phyloP scores from a whole-genome alignment of 1,140 invertebrate genomes.

The Idris sp. region DNA sequence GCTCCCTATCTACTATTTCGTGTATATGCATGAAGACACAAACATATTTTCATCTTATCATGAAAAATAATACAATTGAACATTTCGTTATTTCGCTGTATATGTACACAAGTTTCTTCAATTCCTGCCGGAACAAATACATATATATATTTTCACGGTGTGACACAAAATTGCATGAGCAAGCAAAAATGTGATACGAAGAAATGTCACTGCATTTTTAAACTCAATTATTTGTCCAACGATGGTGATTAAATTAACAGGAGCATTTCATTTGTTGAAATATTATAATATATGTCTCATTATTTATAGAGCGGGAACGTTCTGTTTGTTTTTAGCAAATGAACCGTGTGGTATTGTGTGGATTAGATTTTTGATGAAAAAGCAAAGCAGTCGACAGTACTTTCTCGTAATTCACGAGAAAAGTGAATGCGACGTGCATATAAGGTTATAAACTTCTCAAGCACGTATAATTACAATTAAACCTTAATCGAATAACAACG shows the following conservation, averaged over 20 bases:
- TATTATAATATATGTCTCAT: no score
- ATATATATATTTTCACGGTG: slow-evolving; percentile 22
- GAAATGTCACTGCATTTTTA: slow-evolving; percentile 30
- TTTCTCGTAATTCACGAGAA: slow-evolving; percentile 47
- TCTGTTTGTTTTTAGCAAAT: neutral
- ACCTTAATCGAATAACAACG: slow-evolving; percentile 37
- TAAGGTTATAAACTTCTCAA: slow-evolving; percentile 19
- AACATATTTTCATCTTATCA: slow-evolving; percentile 16
- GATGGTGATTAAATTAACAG: slow-evolving; percentile 21
- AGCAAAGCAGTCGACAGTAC: slow-evolving; percentile 8
- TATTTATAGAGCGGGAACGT: slow-evolving; percentile 5
- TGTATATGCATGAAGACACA: neutral
- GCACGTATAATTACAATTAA: slow-evolving; percentile 44
- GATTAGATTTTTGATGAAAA: neutral
- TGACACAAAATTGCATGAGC: slow-evolving; percentile 32
- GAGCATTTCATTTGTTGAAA: no score
- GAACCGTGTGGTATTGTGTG: neutral
- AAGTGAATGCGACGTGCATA: slow-evolving; percentile 30
- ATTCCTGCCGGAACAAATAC: slow-evolving; percentile 15
- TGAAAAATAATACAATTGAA: slow-evolving; percentile 16
- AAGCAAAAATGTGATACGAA: slow-evolving; percentile 27
- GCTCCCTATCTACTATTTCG: no score
- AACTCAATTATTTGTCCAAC: slow-evolving; percentile 35
- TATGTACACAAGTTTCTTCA: slow-evolving; percentile 23
- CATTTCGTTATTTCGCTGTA: slow-evolving; percentile 24